These are phyloP conservation scores for Aviceda leuphotes DNA, from an alignment of 2,797 vertebrate genomes.

Conservation along the genomic window DNA sequence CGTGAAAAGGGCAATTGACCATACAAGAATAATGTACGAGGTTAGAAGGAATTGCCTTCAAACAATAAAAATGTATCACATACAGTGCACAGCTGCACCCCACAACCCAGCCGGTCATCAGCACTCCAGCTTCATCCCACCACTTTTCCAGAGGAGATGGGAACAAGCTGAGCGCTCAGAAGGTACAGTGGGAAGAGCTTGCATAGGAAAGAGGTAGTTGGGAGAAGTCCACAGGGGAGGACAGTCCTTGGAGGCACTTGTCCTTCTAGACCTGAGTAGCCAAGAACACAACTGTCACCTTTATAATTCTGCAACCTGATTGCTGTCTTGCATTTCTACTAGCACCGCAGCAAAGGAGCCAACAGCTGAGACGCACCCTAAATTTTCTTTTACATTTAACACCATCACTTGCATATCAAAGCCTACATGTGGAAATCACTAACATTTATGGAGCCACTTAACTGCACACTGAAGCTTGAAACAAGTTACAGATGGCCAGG, in stretches of 20 bases:
- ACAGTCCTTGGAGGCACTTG: neutral
- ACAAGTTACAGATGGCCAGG: neutral
- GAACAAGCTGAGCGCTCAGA: neutral
- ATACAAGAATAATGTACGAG: neutral
- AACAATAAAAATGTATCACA: neutral
- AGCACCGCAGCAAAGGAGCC: neutral
- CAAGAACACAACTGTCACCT: neutral
- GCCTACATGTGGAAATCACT: neutral
- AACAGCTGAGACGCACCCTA: neutral
- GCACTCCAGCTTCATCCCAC: neutral
- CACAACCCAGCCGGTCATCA: neutral
- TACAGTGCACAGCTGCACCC: too few species aligned
- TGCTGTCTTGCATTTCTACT: neutral
- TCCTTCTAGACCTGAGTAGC: neutral
- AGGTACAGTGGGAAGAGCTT: neutral
- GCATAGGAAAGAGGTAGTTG: fast-evolving
- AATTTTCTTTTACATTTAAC: neutral
- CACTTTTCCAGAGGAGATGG: neutral
- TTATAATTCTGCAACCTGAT: neutral
- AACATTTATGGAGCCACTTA: neutral
- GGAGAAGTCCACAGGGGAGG: neutral
- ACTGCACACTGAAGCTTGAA: neutral
- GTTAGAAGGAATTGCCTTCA: neutral
- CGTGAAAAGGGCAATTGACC: neutral
- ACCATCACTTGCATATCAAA: neutral